Conservation (phyloP, 2,113 vertebrate genomes). For the Romanogobio albipinnatus region DNA sequence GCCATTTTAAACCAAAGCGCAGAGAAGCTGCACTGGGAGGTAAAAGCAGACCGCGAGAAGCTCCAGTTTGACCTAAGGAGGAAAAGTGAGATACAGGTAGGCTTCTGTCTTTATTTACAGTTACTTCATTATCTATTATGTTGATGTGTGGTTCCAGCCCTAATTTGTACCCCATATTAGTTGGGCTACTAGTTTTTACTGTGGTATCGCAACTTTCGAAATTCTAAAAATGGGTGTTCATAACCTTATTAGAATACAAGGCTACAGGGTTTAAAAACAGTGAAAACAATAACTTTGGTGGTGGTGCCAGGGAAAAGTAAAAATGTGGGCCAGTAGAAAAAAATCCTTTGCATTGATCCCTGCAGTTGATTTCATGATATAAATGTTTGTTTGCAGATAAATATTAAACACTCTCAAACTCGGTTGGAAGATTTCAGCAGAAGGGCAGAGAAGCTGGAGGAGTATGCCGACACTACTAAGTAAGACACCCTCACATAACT, state of each 20-base stretch:
- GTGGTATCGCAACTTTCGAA: too few species aligned
- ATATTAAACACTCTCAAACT: slow-evolving; percentile 77
- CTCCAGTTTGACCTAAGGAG: slow-evolving; percentile 82
- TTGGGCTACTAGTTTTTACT: too few species aligned
- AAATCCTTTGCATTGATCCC: too few species aligned
- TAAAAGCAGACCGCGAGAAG: slow-evolving; percentile 82
- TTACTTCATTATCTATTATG: too few species aligned
- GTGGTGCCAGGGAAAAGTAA: too few species aligned
- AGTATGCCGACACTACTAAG: slow-evolving; percentile 84
- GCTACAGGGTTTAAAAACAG: too few species aligned
- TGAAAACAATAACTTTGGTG: too few species aligned
- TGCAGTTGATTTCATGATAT: not conserved
- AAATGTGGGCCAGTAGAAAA: too few species aligned
- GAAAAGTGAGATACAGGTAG: slow-evolving; percentile 84
- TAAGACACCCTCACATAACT: slow-evolving; percentile 66
- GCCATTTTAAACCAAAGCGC: slow-evolving; percentile 81
- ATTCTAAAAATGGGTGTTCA: too few species aligned
- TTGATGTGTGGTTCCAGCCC: too few species aligned
- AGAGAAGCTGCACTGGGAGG: slow-evolving; percentile 85
- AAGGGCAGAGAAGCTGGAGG: slow-evolving; percentile 84
- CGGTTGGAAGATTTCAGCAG: slow-evolving; percentile 83
- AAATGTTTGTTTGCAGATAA: slow-evolving; percentile 70
- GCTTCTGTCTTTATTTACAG: not conserved
- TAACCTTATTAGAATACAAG: too few species aligned
- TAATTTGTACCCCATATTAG: too few species aligned